Conservation (phyloP, 2,113 vertebrate species). For the Leuciscus idus region DNA sequence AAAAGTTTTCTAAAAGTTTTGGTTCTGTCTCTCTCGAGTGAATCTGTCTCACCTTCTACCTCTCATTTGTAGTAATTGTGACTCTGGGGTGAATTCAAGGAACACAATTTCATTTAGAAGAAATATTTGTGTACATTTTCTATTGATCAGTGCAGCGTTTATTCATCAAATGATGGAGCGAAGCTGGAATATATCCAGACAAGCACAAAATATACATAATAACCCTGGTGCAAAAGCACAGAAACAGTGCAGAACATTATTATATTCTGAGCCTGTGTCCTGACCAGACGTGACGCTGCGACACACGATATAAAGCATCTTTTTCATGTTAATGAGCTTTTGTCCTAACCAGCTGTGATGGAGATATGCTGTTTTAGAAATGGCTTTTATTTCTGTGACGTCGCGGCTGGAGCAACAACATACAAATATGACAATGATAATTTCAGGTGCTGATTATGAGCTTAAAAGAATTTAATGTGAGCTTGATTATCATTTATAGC, state of each 20-base stretch:
- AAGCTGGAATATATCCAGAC: neutral
- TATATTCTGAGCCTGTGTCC: neutral
- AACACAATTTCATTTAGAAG: slow-evolving; percentile 14
- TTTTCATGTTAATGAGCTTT: no score
- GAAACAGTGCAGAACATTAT: neutral
- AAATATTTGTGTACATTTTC: slow-evolving; percentile 15
- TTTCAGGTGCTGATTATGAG: no score
- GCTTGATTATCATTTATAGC: no score
- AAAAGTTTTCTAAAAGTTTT: neutral
- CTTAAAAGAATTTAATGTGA: no score
- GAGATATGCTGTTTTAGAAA: no score
- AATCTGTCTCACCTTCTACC: slow-evolving; percentile 12
- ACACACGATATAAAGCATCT: no score
- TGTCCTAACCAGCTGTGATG: no score
- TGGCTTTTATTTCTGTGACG: no score
- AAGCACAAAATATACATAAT: neutral
- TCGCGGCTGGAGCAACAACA: no score
- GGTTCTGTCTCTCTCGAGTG: neutral
- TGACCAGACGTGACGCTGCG: no score
- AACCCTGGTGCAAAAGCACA: neutral
- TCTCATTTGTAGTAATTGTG: slow-evolving; percentile 9
- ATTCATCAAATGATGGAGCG: slow-evolving; percentile 1
- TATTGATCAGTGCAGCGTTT: neutral
- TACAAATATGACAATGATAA: no score
- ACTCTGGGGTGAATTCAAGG: slow-evolving; percentile 12